A percentile compares a stretch with the other conserved stretches of the same genome.
These are phyloP conservation scores for Furcifer pardalis DNA, from an alignment of 2,797 vertebrate species.

Conservation along the genomic window DNA sequence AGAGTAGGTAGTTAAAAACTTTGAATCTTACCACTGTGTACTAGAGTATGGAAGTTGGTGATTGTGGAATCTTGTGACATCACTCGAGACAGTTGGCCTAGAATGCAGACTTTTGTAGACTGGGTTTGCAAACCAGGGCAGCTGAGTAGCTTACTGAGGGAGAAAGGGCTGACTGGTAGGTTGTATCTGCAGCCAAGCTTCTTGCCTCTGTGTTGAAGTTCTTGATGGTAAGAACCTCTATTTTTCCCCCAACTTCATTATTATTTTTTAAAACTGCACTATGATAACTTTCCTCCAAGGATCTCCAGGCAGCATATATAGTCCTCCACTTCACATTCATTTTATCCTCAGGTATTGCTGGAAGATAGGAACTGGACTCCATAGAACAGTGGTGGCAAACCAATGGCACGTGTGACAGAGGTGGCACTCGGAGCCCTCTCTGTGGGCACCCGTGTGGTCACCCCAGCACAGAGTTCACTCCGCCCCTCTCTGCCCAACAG, in stretches of 20 bases:
- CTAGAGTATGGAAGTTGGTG: conserved; percentile 32
- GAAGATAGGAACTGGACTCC: neutral
- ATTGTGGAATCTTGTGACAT: conserved; percentile 33
- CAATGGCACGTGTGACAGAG: too few relatives aligned
- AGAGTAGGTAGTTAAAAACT: too few relatives aligned
- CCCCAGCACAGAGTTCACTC: too few relatives aligned
- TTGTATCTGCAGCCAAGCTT: neutral
- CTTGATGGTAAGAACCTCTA: conserved; percentile 19
- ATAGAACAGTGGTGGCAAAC: too few relatives aligned
- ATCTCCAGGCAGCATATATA: neutral
- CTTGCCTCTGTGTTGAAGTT: neutral
- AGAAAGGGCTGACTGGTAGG: neutral
- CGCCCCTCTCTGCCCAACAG: too few relatives aligned
- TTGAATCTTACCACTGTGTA: conserved; percentile 39
- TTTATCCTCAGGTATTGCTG: neutral
- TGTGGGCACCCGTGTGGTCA: too few relatives aligned
- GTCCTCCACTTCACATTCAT: neutral
- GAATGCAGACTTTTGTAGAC: neutral
- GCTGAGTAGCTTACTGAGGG: neutral
- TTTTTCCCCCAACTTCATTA: too few relatives aligned
- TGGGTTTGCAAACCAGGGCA: conserved; percentile 3
- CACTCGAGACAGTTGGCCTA: conserved; percentile 6
- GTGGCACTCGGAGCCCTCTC: too few relatives aligned
- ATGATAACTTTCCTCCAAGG: neutral
- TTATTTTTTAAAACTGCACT: neutral